Percentiles rank a stretch among this genome's conserved stretches.
Evolutionary conservation across 1,140 invertebrate species (phyloP).

Genomic region (Euwallacea fornicatus): DNA sequence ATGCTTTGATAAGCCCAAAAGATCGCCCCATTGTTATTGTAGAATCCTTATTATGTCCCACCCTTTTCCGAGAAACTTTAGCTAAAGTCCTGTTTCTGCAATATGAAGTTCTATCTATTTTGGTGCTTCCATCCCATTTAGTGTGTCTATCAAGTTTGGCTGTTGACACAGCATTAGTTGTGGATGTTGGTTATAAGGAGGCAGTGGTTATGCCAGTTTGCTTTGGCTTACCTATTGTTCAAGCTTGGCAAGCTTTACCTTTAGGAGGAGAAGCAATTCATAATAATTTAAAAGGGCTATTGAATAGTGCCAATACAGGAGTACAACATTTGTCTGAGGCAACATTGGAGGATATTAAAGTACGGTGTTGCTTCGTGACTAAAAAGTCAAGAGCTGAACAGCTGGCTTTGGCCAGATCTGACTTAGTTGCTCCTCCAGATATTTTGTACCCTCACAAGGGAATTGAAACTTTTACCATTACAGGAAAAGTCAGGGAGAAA

Average conservation of each 20-base stretch:
- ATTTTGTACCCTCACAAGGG: slow-evolving; percentile 75
- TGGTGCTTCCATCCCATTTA: slow-evolving; percentile 69
- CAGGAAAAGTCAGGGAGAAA: slow-evolving; percentile 73
- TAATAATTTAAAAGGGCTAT: slow-evolving; percentile 56
- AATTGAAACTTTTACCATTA: slow-evolving; percentile 62
- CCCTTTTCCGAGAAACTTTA: slow-evolving; percentile 79
- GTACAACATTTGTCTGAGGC: slow-evolving; percentile 57
- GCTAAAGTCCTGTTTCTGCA: slow-evolving; percentile 85
- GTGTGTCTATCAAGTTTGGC: slow-evolving; percentile 78
- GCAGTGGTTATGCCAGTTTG: slow-evolving; percentile 80
- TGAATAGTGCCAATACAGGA: slow-evolving; percentile 54
- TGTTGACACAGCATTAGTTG: slow-evolving; percentile 74
- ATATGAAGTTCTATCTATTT: slow-evolving; percentile 75
- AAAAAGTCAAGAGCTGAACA: slow-evolving; percentile 68
- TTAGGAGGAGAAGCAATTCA: slow-evolving; percentile 71
- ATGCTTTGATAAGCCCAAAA: slow-evolving; percentile 89
- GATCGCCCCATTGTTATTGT: slow-evolving; percentile 88
- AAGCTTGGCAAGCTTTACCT: slow-evolving; percentile 76
- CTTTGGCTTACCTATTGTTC: slow-evolving; percentile 77
- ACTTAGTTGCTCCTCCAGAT: slow-evolving; percentile 57
- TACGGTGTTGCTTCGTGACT: slow-evolving; percentile 82
- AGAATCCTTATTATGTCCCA: slow-evolving; percentile 84
- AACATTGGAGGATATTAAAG: slow-evolving; percentile 71
- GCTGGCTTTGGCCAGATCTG: slow-evolving; percentile 57
- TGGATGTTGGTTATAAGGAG: slow-evolving; percentile 87